Base-by-base conservation (phyloP, 2,797 vertebrate genomes). In the Capromys pilorides region DNA sequence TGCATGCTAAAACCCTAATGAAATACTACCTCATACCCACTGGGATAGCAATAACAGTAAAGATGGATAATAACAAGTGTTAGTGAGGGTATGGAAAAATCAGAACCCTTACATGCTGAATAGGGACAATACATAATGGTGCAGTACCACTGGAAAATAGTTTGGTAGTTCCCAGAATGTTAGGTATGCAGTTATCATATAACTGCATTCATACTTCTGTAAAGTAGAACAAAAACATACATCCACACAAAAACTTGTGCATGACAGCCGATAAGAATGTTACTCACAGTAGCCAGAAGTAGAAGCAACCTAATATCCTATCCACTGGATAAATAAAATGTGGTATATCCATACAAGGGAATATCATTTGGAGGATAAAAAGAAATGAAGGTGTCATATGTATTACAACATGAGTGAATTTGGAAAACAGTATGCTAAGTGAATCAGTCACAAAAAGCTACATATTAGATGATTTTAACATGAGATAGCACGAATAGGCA, bases 291-390 rank as follows among this genome's bases (percentile, higher is more conserved):
- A 96, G 36, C 33, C 36, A n/a, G 81, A 85, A 73, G 19, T 39
- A 1, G 51, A 77, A 77, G 64, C 59, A 78, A 78, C 14, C 18
- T 33, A 28, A 31, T 9, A 22, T 28, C 39, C 39, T 5, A 90
- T n/a, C 12, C 28, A 64, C 6, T 7, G 6, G 75, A 45, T 54
- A 57, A 84, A 81, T 39, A 94, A 92, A 90, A 86, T 21, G 18
- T 16, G 1, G 24, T 33, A n/a, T 14, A 54, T 14, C 19, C 31
- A 36, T 39, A 69, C 5, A 73, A 85, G 4, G 51, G n/a, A 84
- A 61, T 59, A 78, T 59, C 73, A 93, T 67, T 77, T 91, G 69
- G 28, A 93, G 26, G 67, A 89, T 21, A 69, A 91, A 94, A 88
- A 89, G 64, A 1, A 88, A 91, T 45, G 11, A 75, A 57, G 18